These are phyloP conservation scores for Tetragnatha versicolor DNA, from an alignment of 1,140 invertebrate species.

Conservation along the genomic window DNA sequence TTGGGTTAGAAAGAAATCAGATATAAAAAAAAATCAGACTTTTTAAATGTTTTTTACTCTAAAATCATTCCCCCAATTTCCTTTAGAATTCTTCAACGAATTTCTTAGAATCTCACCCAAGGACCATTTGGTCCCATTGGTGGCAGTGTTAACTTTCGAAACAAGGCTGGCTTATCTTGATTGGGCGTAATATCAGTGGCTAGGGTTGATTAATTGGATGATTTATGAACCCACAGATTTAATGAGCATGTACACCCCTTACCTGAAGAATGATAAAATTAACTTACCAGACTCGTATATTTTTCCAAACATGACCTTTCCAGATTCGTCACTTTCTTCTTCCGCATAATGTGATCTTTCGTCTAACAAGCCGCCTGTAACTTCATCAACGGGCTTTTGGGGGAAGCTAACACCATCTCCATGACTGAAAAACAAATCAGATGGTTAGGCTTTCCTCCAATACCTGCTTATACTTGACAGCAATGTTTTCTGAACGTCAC, in stretches of 20 bases:
- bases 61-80: neutral
- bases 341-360: conserved; percentile 30
- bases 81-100: neutral
- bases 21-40: neutral
- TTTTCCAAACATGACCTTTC: conserved; percentile 25
- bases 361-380: conserved; percentile 38
- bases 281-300: conserved; percentile 35
- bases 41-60: neutral
- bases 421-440: conserved; percentile 5
- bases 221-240: neutral
- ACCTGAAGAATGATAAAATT: neutral
- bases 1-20: neutral
- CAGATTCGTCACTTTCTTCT: conserved; percentile 45
- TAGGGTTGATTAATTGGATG: neutral
- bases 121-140: neutral
- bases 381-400: conserved; percentile 45
- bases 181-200: neutral
- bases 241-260: neutral
- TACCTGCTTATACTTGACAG: no score
- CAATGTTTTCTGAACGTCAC: no score
- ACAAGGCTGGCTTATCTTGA: neutral
- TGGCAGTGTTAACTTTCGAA: neutral
- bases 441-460: no score
- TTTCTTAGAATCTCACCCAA: no score
- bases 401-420: conserved; percentile 48